Evolutionary conservation across 1,140 invertebrate species (phyloP), one percentile per base, ranked within the genome.

Genomic region (Gonioctena quinquepunctata): DNA sequence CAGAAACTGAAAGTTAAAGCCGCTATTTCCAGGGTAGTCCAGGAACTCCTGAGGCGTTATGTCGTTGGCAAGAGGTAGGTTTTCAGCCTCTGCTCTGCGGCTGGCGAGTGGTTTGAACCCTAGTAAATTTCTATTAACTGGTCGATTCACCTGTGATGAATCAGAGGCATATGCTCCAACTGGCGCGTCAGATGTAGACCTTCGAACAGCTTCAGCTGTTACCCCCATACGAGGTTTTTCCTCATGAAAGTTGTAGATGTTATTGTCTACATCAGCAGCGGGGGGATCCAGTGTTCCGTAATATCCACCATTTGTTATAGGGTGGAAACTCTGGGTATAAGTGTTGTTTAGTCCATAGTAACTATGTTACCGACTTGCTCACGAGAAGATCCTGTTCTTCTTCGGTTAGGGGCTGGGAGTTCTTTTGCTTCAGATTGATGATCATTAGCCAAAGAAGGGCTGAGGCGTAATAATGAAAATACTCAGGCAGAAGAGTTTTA

Each of bases 231-330:
- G n/a, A 2, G 66, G 66, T 21, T 60, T 59, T 16, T 61, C 66
- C 22, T 69, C 67, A 42, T 69, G 56, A 6, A 69, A 60, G 21
- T 69, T 69, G 26, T 69, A 60, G 3, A 22, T 6, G 16, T 13
- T 18, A 42, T 63, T 69, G 67, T 69, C 49, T 54, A n/a, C 18
- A 19, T 54, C 18, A 8, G 50, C 50, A 5, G 6, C 50, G 7
- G 50, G 8, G n/a, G 18, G 8, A 4, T 7, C 50, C 6, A 54
- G 6, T 54, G 50, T 8, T 13, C 50, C 50, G 18, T 54, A 54
- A 19, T 54, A 54, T 8, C 50, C 50, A 42, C 33, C 33, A 42
- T 42, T 42, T 42, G 33, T 42, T 6, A 42, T 42, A n/a, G 50
- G 50, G 18, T 42, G 33, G 33, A n/a, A 54, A 54, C 7, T 54